Percentiles rank a stretch among this genome's conserved stretches.
phyloP scores from a whole-genome alignment of 2,888 invertebrate genomes.

The Cephus pulcher region DNA sequence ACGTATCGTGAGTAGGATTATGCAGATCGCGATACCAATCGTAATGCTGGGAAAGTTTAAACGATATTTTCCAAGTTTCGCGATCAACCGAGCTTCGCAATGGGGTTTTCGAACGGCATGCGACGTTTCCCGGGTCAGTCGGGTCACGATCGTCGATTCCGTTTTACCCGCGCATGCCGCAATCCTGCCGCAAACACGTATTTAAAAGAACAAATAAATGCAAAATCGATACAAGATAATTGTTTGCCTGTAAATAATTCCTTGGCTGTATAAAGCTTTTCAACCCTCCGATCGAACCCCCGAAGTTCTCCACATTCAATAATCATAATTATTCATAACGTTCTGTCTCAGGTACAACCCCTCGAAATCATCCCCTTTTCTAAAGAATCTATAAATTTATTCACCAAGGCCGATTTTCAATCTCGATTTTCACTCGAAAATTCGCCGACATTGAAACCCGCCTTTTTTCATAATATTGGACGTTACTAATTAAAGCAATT shows the following conservation, averaged over 20 bases:
- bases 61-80: background rate
- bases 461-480: background rate
- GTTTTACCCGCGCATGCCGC: background rate
- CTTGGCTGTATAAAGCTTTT: background rate
- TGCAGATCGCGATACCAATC: background rate
- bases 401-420: background rate
- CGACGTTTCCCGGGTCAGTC: background rate
- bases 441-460: background rate
- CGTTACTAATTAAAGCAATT: background rate
- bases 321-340: background rate
- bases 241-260: background rate
- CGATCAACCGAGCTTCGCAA: background rate
- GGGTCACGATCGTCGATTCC: background rate
- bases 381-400: background rate
- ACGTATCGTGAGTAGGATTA: background rate
- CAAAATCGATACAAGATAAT: background rate
- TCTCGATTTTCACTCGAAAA: background rate
- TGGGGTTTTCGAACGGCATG: background rate
- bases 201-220: background rate
- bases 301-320: background rate
- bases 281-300: background rate
- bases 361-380: background rate
- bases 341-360: background rate
- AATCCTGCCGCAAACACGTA: background rate
- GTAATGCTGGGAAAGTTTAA: background rate